Evolutionary conservation across 1,140 invertebrate species (phyloP).

Genomic region (Drosophila burlai): DNA sequence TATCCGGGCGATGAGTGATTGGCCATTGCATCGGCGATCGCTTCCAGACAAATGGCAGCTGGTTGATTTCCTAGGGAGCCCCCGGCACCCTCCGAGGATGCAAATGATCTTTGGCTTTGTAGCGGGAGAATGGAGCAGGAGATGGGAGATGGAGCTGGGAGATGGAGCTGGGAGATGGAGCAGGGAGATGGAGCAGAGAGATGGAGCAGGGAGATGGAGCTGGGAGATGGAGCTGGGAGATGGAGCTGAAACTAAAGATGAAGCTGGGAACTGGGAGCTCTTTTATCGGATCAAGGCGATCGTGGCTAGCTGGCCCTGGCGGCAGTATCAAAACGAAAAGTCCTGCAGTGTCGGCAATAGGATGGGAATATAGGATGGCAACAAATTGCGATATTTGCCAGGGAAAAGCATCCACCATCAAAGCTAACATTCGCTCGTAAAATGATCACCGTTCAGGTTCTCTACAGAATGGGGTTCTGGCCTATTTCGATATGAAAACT

Average conservation of each 20-base stretch:
- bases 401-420: slow-evolving; percentile 31
- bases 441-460: slow-evolving; percentile 65
- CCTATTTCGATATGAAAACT: neutral
- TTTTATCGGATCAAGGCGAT: slow-evolving; percentile 58
- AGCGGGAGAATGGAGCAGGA: neutral
- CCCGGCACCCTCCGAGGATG: slow-evolving; percentile 19
- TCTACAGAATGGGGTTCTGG: slow-evolving; percentile 5
- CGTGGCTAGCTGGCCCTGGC: slow-evolving; percentile 30
- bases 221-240: too few species aligned
- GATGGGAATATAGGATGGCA: slow-evolving; percentile 69
- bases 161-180: neutral
- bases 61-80: slow-evolving; percentile 18
- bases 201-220: neutral
- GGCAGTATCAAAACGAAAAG: slow-evolving; percentile 74
- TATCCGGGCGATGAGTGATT: slow-evolving; percentile 59
- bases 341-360: slow-evolving; percentile 72
- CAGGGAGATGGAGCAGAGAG: neutral
- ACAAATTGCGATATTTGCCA: slow-evolving; percentile 68
- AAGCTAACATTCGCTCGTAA: slow-evolving; percentile 67
- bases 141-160: neutral
- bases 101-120: slow-evolving; percentile 25
- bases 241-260: neutral
- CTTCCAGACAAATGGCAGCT: slow-evolving; percentile 51
- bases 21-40: slow-evolving; percentile 36
- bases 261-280: neutral